phyloP scores from a whole-genome alignment of 2,113 vertebrate genomes.

The Menura novaehollandiae region DNA sequence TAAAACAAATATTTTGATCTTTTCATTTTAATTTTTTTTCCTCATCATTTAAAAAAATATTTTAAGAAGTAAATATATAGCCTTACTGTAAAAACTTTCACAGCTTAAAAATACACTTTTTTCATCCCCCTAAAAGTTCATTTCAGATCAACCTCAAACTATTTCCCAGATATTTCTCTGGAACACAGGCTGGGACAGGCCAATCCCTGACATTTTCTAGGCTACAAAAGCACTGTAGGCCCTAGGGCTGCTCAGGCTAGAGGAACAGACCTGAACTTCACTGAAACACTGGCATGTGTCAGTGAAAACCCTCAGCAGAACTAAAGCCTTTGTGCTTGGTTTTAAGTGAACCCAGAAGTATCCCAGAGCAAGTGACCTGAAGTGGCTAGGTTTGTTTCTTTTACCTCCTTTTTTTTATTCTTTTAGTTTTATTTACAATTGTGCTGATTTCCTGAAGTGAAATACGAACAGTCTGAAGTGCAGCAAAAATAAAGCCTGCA shows the following conservation, averaged over 20 bases:
- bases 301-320: neutral
- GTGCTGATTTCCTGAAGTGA: neutral
- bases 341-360: neutral
- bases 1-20: neutral
- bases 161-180: neutral
- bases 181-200: neutral
- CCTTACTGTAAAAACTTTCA: slow-evolving; percentile 1
- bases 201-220: neutral
- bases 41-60: neutral
- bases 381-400: neutral
- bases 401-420: neutral
- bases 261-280: neutral
- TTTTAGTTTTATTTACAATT: neutral
- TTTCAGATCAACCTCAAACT: neutral
- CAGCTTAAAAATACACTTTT: slow-evolving; percentile 22
- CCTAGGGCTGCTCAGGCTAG: neutral
- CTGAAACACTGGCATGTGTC: neutral
- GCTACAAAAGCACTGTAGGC: neutral
- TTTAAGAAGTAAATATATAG: neutral
- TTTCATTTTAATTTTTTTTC: neutral
- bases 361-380: neutral
- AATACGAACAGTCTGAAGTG: neutral
- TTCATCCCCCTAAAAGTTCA: neutral
- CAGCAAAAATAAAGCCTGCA: neutral
- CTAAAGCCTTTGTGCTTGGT: neutral